phyloP scores from a whole-genome alignment of 2,888 invertebrate genomes.

The Epicampocera succincta region DNA sequence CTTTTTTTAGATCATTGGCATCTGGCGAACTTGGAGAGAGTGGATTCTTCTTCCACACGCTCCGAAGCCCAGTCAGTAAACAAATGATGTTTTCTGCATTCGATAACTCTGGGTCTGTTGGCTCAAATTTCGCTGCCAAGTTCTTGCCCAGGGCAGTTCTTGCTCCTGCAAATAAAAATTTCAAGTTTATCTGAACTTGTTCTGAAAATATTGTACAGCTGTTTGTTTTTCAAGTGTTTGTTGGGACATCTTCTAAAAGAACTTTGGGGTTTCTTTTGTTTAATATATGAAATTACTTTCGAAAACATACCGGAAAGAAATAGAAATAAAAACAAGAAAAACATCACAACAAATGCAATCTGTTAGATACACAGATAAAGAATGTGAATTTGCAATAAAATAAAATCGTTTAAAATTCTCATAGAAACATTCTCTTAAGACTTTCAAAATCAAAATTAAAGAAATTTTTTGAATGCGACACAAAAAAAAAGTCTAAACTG shows the following conservation, averaged over 20 bases:
- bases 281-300: slow-evolving; percentile 26
- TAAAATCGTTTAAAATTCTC: slow-evolving; percentile 45
- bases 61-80: too few species aligned
- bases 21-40: too few species aligned
- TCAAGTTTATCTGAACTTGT: too few species aligned
- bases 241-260: slow-evolving; percentile 42
- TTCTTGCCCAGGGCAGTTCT: too few species aligned
- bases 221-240: slow-evolving; percentile 36
- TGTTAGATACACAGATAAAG: slow-evolving; percentile 32
- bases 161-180: too few species aligned
- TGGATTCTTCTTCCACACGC: too few species aligned
- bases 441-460: slow-evolving; percentile 4
- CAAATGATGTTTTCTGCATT: too few species aligned
- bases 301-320: slow-evolving; percentile 42
- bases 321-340: slow-evolving; percentile 32
- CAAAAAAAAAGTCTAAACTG: too few species aligned
- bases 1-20: too few species aligned
- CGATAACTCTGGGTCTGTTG: too few species aligned
- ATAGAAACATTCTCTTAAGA: slow-evolving; percentile 48
- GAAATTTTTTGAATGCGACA: slow-evolving; percentile 1
- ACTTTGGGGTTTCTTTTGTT: slow-evolving; percentile 24
- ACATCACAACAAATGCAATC: slow-evolving; percentile 29
- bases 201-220: too few species aligned
- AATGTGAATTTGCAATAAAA: slow-evolving; percentile 10
- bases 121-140: too few species aligned